A percentile compares a stretch with the other conserved stretches of the same genome.
phyloP scores from a whole-genome alignment of 2,113 vertebrate genomes.

The Paracanthobrama guichenoti region DNA sequence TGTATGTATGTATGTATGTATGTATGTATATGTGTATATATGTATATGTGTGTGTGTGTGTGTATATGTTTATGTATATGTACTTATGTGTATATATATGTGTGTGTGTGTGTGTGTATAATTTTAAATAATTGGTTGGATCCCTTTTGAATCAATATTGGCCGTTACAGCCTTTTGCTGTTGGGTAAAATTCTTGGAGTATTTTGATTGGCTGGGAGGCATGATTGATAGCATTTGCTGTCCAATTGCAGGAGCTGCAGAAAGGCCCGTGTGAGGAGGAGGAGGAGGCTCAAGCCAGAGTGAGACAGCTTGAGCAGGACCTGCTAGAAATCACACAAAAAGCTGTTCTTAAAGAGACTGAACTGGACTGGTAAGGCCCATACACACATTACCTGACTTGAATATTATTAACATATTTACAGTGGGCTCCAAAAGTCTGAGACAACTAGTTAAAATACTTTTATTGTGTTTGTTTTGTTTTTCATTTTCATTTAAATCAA shows the following conservation, averaged over 20 bases:
- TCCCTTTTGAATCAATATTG: background rate
- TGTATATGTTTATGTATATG: no score
- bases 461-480: background rate
- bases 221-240: background rate
- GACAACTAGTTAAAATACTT: background rate
- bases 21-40: no score
- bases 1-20: no score
- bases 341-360: constrained; percentile 92
- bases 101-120: no score
- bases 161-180: background rate
- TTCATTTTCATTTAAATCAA: no score
- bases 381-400: constrained; percentile 19
- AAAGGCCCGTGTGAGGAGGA: constrained; percentile 82
- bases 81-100: no score
- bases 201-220: constrained; percentile 24
- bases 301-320: constrained; percentile 88
- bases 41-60: no score
- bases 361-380: constrained; percentile 86
- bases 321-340: constrained; percentile 88
- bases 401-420: background rate
- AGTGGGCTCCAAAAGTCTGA: background rate
- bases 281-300: constrained; percentile 75
- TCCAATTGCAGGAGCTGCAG: constrained; percentile 79
- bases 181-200: constrained; percentile 43
- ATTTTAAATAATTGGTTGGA: background rate